phyloP scores from a whole-genome alignment of 2,113 vertebrate species.

The Nothoprocta perdicaria region DNA sequence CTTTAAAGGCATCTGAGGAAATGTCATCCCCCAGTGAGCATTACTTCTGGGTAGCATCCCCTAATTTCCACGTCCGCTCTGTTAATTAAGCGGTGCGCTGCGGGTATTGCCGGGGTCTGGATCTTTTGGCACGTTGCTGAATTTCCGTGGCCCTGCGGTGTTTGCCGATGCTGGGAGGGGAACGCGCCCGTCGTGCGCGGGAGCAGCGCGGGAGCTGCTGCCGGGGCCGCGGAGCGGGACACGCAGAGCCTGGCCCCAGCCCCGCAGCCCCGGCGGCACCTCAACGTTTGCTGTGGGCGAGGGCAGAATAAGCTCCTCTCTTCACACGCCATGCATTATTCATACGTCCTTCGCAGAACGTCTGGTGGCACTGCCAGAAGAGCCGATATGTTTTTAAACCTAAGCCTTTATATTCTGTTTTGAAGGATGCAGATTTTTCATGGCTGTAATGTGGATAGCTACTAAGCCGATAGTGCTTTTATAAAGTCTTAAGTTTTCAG shows the following conservation, averaged over 20 bases:
- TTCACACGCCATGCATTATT: background rate
- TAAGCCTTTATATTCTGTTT: background rate
- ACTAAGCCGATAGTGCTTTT: background rate
- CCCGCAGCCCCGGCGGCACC: no score
- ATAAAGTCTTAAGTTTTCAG: background rate
- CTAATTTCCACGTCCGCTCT: background rate
- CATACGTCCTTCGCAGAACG: background rate
- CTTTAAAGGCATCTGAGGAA: background rate
- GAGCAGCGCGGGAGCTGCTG: no score
- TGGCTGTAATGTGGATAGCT: background rate
- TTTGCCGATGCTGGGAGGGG: no score
- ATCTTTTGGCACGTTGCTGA: background rate
- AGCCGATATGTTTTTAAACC: background rate
- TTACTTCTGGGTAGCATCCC: accelerated
- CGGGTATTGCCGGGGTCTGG: background rate
- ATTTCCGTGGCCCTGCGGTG: accelerated
- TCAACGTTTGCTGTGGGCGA: background rate
- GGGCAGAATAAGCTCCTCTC: background rate
- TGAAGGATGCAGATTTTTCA: background rate
- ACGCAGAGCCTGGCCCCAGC: no score
- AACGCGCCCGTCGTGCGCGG: no score
- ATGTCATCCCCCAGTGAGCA: no score
- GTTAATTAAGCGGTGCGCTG: background rate
- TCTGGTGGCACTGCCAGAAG: background rate
- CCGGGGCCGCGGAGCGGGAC: no score